Conservation (phyloP, 2,797 vertebrate genomes). For the Neopelma chrysocephalum region DNA sequence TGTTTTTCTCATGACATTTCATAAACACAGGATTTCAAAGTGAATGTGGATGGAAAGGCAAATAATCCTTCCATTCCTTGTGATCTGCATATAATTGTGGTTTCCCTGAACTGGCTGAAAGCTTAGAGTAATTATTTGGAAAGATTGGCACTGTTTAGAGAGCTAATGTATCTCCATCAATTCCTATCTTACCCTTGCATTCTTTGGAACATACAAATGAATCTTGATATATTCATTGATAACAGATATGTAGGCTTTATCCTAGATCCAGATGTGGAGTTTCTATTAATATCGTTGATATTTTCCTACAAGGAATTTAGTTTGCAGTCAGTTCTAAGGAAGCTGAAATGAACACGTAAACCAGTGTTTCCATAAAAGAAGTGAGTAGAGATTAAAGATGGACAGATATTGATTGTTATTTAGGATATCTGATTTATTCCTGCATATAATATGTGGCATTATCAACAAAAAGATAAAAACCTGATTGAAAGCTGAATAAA, state of each 20-base stretch:
- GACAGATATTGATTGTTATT: neutral
- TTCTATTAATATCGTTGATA: neutral
- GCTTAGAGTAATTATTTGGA: neutral
- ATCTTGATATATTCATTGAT: neutral
- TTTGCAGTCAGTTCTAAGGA: neutral
- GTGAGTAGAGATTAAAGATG: neutral
- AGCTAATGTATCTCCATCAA: neutral
- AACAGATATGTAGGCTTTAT: neutral
- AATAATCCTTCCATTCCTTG: slow-evolving; percentile 14
- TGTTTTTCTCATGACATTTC: slow-evolving; percentile 58
- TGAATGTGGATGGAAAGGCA: slow-evolving; percentile 40
- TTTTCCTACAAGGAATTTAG: neutral
- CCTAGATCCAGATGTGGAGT: neutral
- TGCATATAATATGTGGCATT: neutral
- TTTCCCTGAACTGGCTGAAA: slow-evolving; percentile 28
- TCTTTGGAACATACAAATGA: neutral
- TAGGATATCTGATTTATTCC: neutral
- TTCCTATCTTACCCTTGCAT: neutral
- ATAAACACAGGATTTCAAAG: slow-evolving; percentile 55
- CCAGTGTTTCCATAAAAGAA: neutral
- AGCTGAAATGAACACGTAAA: neutral
- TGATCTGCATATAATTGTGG: slow-evolving; percentile 38
- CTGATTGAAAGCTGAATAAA: neutral
- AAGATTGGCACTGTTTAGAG: neutral
- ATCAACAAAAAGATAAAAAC: neutral